Evolutionary conservation across 2,797 vertebrate genomes (phyloP).

Genomic region (Sebastes itinus): DNA sequence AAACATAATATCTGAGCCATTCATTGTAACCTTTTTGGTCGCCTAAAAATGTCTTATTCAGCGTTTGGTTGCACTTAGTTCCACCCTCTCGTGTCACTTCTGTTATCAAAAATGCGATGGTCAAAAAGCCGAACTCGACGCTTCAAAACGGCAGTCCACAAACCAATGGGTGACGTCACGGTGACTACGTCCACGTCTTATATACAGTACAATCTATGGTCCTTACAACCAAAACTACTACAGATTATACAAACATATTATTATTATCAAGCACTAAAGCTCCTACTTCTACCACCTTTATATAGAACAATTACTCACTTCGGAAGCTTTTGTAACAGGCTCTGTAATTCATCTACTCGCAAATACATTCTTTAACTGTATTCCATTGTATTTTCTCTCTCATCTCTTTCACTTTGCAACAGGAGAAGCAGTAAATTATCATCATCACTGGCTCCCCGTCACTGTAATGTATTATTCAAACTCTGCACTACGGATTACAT

Average conservation of each 20-base stretch:
- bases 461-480: constrained; percentile 61
- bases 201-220: too few relatives aligned
- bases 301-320: not conserved
- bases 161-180: too few relatives aligned
- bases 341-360: constrained; percentile 1
- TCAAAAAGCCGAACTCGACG: too few relatives aligned
- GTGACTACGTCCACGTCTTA: too few relatives aligned
- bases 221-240: not conserved
- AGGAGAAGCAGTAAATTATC: constrained; percentile 56
- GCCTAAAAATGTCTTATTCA: too few relatives aligned
- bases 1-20: not conserved
- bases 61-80: too few relatives aligned
- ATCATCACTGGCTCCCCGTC: constrained; percentile 48
- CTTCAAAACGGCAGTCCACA: too few relatives aligned
- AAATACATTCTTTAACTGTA: constrained; percentile 33
- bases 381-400: constrained; percentile 38
- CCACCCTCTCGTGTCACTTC: too few relatives aligned
- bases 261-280: constrained; percentile 1
- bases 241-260: not conserved
- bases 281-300: not conserved
- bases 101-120: too few relatives aligned
- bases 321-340: not conserved
- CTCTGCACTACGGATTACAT: constrained; percentile 61
- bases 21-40: not conserved
- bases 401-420: constrained; percentile 58